A percentile compares a stretch with the other conserved stretches of the same genome.
These are phyloP conservation scores for Apeltes quadracus DNA, from an alignment of 2,113 vertebrate species.

Conservation along the genomic window DNA sequence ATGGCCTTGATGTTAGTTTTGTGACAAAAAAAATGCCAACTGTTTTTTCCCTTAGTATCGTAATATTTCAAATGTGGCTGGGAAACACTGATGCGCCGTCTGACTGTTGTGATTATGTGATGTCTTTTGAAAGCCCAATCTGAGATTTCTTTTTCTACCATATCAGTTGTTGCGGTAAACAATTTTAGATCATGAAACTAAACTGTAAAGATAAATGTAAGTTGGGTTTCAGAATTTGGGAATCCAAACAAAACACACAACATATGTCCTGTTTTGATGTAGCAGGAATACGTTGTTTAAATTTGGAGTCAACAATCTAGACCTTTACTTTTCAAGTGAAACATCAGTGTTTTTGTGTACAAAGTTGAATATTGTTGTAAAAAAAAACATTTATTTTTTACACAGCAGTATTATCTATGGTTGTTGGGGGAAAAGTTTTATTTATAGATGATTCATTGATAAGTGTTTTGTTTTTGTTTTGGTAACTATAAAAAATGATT, in stretches of 20 bases:
- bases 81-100: constrained; percentile 57
- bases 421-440: constrained; percentile 46
- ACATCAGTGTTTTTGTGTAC: constrained; percentile 25
- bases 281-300: background rate
- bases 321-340: background rate
- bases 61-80: constrained; percentile 48
- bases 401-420: constrained; percentile 73
- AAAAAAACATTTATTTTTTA: constrained; percentile 48
- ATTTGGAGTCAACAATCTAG: constrained; percentile 11
- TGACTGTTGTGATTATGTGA: constrained; percentile 36
- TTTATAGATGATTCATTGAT: constrained; percentile 52
- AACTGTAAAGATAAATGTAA: constrained; percentile 2
- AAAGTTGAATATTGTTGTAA: constrained; percentile 48
- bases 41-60: constrained; percentile 36
- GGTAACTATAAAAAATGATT: constrained; percentile 36
- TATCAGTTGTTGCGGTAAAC: background rate
- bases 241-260: background rate
- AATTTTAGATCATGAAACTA: background rate
- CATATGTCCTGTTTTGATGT: constrained; percentile 3
- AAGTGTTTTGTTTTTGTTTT: constrained; percentile 42
- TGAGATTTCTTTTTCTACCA: constrained; percentile 25
- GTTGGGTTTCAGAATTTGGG: constrained; percentile 5
- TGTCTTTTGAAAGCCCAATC: constrained; percentile 27
- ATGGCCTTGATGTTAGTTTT: constrained; percentile 44
- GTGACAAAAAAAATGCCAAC: constrained; percentile 62